Conservation (phyloP, 2,888 invertebrate genomes). For the Notocelia uddmanniana region DNA sequence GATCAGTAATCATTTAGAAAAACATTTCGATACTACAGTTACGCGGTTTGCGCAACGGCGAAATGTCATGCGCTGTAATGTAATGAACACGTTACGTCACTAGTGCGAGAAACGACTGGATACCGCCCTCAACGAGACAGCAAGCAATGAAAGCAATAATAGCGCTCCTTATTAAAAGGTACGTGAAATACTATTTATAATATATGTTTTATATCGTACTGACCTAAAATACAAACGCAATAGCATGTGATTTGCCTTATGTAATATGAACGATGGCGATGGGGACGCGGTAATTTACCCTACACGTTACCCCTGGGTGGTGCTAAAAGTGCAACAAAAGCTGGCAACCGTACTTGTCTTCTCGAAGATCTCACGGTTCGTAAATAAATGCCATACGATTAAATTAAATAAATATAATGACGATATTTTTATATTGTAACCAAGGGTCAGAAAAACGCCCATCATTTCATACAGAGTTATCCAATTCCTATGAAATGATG, state of each 20-base stretch:
- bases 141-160: slow-evolving; percentile 8
- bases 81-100: slow-evolving; percentile 28
- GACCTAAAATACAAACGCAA: not conserved
- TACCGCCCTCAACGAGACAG: not conserved
- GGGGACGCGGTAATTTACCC: not conserved
- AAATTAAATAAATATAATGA: too few species aligned
- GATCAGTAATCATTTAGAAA: slow-evolving; percentile 31
- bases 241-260: not conserved
- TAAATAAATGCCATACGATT: too few species aligned
- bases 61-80: slow-evolving; percentile 31
- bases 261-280: not conserved
- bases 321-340: too few species aligned
- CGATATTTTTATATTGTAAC: too few species aligned
- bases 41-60: slow-evolving; percentile 20
- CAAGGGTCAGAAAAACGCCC: too few species aligned
- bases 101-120: slow-evolving; percentile 13
- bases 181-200: not conserved
- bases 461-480: too few species aligned
- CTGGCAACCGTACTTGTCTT: too few species aligned
- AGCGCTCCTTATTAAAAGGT: slow-evolving; percentile 19
- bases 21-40: slow-evolving; percentile 42
- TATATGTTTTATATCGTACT: not conserved
- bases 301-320: too few species aligned
- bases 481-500: too few species aligned
- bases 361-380: too few species aligned